Evolutionary conservation across 92 coral and sea anemone species (phyloP), one percentile per base, ranked within the genome.

Genomic region (Epizoanthus rinbou): DNA sequence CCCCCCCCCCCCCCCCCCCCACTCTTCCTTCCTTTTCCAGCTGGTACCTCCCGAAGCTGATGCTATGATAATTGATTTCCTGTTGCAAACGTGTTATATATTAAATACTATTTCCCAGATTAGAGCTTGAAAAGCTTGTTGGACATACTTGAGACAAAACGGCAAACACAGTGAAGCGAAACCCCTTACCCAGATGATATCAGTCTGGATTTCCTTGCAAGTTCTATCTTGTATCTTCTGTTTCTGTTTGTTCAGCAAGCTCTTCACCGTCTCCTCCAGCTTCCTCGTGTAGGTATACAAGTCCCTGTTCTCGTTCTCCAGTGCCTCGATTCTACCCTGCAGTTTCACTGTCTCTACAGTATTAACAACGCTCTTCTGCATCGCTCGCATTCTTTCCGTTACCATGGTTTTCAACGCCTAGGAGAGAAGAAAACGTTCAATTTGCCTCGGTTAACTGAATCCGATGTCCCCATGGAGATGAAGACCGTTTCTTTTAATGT

Each of bases 231-330:
- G 69, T 0, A 65, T 83, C 47, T 73, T 74, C 67, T 83, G 78
- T 57, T 79, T 89, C 67, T 82, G 84, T 83, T 85, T 96, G 54
- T 57, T 64, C 11, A 91, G 81, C 25, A 91, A 69, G 9, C 85
- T 86, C 81, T 76, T 88, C 24, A 96, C 88, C 17, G 95, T 89
- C 21, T 87, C 91, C 82, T 96, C 97, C 63, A 96, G 84, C 45
- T 68, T 89, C 53, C 66, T 57, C 3, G 98, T 92, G 72, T 93
- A 91, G 22, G 89, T 89, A 73, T 86, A 86, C 22, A 96, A 86
- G 22, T 78, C 87, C 62, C 56, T 88, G 90, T 96, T 96, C 67
- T 96, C 98, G 21, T 80, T 86, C 72, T 96, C 99, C 17, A 96
- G 88, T 10, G 71, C 58, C 24, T 85, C 83, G 53, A 96, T 80